Percentiles rank a stretch among this genome's conserved stretches.
These are phyloP conservation scores for Cathartes aura DNA, from an alignment of 2,113 vertebrate genomes.

Conservation along the genomic window DNA sequence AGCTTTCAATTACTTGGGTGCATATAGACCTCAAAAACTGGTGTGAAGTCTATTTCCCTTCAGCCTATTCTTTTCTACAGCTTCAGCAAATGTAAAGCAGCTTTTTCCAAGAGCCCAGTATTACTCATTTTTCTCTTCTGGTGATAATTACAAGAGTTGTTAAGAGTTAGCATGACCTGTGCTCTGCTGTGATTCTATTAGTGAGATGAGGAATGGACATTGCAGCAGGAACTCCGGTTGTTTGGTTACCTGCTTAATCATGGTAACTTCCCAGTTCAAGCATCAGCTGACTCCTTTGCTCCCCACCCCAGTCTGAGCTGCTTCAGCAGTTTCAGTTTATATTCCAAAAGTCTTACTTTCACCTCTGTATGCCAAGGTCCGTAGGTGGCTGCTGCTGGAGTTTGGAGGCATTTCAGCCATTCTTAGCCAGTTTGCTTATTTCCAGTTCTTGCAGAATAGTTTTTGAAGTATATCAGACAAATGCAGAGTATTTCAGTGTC, in stretches of 20 bases:
- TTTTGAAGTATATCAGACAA: background rate
- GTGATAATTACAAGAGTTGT: background rate
- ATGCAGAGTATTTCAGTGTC: background rate
- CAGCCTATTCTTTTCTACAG: background rate
- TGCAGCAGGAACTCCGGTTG: background rate
- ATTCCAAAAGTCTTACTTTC: background rate
- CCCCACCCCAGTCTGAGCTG: background rate
- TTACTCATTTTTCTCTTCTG: background rate
- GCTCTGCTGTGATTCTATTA: background rate
- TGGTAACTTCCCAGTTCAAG: rapidly evolving
- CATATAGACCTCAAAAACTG: background rate
- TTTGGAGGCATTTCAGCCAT: background rate
- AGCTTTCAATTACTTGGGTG: background rate
- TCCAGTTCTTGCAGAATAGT: background rate
- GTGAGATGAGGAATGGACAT: background rate
- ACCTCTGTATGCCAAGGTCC: background rate
- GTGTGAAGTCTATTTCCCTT: background rate
- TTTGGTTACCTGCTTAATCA: background rate
- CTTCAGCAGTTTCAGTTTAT: background rate
- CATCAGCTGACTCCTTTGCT: background rate
- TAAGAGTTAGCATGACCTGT: background rate
- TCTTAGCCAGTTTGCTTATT: background rate
- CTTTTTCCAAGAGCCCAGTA: background rate
- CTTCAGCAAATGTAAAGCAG: background rate
- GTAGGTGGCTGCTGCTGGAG: background rate